Conservation (phyloP, 2,888 invertebrate species). For the Tethea ocularis region DNA sequence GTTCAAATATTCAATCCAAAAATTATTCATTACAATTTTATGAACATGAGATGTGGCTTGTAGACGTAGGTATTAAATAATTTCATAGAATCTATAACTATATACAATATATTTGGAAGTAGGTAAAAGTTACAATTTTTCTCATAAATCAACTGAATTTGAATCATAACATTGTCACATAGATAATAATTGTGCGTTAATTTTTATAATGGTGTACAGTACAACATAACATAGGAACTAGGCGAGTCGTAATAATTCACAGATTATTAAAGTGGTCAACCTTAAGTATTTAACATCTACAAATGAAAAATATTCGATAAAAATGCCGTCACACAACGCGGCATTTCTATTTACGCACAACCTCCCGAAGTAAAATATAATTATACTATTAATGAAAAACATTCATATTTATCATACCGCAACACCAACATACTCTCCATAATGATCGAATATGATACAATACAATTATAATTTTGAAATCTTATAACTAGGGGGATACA, state of each 20-base stretch:
- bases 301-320: constrained; percentile 29
- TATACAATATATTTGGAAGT: constrained; percentile 10
- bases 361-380: constrained; percentile 66
- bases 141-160: neutral
- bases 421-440: constrained; percentile 48
- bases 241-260: constrained; percentile 42
- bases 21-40: neutral
- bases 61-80: neutral
- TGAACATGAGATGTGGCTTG: neutral
- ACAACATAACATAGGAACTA: constrained; percentile 55
- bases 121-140: neutral
- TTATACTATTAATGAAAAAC: constrained; percentile 59
- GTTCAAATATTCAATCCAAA: neutral
- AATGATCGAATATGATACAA: constrained; percentile 69
- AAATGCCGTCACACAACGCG: constrained; percentile 29
- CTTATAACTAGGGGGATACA: constrained; percentile 77
- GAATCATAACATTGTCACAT: neutral
- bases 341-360: constrained; percentile 66
- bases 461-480: constrained; percentile 79
- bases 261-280: constrained; percentile 36
- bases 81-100: constrained; percentile 22
- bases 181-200: constrained; percentile 50
- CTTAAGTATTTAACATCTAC: constrained; percentile 38
- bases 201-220: constrained; percentile 30
- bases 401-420: constrained; percentile 55